Evolutionary conservation across 2,113 vertebrate genomes (phyloP).

Genomic region (Plecturocebus donacophilus): DNA sequence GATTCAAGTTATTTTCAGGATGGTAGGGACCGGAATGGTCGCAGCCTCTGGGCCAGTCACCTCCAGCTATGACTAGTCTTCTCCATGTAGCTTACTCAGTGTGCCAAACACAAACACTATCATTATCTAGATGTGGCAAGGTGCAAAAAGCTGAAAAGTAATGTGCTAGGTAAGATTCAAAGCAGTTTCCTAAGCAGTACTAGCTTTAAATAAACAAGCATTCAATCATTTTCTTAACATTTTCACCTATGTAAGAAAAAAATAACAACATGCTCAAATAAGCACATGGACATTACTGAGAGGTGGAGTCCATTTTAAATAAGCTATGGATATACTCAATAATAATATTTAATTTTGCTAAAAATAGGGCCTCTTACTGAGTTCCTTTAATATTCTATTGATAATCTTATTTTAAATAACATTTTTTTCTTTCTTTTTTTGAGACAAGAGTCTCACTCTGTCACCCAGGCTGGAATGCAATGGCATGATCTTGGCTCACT

Average conservation of each 20-base stretch:
- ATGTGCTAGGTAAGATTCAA: background rate
- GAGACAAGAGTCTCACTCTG: too few relatives aligned
- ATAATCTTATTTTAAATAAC: slow-evolving; percentile 42
- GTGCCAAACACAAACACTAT: slow-evolving; percentile 15
- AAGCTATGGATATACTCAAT: slow-evolving; percentile 12
- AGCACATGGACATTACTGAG: background rate
- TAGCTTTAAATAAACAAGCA: slow-evolving; percentile 41
- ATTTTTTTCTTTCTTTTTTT: background rate
- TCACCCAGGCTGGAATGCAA: too few relatives aligned
- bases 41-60: background rate
- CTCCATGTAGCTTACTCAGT: background rate
- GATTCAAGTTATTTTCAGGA: background rate
- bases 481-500: too few relatives aligned
- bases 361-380: background rate
- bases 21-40: background rate
- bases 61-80: background rate
- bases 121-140: background rate
- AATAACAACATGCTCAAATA: slow-evolving; percentile 1
- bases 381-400: background rate
- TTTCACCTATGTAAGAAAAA: slow-evolving; percentile 2
- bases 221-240: background rate
- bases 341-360: slow-evolving; percentile 33
- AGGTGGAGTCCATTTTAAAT: background rate
- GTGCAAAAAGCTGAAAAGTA: slow-evolving; percentile 28
- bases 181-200: slow-evolving; percentile 1